Conservation (phyloP, 53 echinoderm and acorn worm species). For the Mesocentrotus franciscanus region DNA sequence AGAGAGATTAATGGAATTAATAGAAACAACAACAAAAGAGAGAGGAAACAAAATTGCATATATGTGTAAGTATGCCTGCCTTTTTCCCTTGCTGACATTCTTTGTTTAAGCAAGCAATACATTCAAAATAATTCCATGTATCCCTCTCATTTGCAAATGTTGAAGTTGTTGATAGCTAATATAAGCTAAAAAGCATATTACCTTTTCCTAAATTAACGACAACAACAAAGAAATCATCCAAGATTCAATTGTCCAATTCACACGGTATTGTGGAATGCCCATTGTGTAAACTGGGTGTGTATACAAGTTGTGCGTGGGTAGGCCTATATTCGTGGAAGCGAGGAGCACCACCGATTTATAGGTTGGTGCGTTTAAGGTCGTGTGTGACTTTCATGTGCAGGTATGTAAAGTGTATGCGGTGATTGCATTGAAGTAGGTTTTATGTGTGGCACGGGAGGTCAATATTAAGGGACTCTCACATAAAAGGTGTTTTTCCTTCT, state of each 20-base stretch:
- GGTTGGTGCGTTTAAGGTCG: constrained; percentile 41
- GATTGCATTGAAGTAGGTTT: constrained; percentile 42
- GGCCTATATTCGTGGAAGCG: neutral
- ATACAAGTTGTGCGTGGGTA: neutral
- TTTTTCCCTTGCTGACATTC: too few species aligned
- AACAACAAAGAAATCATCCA: neutral
- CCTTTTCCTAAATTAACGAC: neutral
- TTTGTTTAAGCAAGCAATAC: neutral
- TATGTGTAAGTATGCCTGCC: neutral
- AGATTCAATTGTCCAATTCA: neutral
- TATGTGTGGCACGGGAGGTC: constrained; percentile 50
- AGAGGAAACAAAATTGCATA: neutral
- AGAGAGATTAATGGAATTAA: neutral
- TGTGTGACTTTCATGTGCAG: constrained; percentile 53
- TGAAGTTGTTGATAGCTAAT: neutral
- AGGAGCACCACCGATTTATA: neutral
- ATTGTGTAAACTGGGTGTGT: constrained; percentile 2
- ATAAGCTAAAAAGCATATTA: neutral
- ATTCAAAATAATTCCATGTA: neutral
- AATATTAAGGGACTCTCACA: constrained; percentile 36
- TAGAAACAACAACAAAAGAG: neutral
- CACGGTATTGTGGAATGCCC: neutral
- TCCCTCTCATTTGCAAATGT: neutral
- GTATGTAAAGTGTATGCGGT: constrained; percentile 63
- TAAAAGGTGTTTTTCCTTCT: constrained; percentile 31